Conservation (phyloP, 2,797 vertebrate genomes). For the Fistularia commersonii region DNA sequence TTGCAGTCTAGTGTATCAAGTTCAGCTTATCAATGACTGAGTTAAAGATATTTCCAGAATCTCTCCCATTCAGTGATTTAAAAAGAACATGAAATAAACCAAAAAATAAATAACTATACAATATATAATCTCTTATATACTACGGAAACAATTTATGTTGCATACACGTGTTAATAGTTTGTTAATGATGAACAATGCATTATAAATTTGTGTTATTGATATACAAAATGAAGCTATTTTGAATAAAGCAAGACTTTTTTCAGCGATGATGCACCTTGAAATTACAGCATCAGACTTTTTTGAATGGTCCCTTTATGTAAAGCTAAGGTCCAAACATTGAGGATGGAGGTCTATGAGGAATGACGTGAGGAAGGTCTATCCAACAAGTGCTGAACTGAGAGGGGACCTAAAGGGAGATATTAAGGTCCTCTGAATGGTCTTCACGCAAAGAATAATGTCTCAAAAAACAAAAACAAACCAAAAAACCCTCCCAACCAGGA, state of each 20-base stretch:
- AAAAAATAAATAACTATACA: constrained; percentile 79
- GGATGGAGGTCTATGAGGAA: constrained; percentile 29
- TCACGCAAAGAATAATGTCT: constrained; percentile 34
- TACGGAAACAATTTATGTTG: constrained; percentile 68
- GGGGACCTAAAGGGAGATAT: constrained; percentile 16
- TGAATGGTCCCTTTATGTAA: constrained; percentile 47
- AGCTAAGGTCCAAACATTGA: constrained; percentile 42
- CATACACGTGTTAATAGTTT: constrained; percentile 78
- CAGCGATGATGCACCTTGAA: constrained; percentile 15
- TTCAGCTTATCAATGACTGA: constrained; percentile 74
- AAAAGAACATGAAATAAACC: constrained; percentile 39
- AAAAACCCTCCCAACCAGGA: constrained; percentile 13
- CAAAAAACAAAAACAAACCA: background rate
- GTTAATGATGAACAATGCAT: constrained; percentile 73
- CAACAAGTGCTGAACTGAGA: constrained; percentile 55
- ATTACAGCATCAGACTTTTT: constrained; percentile 36
- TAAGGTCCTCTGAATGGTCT: constrained; percentile 13
- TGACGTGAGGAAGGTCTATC: constrained; percentile 20
- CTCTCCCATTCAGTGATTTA: constrained; percentile 73
- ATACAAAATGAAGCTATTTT: constrained; percentile 57
- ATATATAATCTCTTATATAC: constrained; percentile 71
- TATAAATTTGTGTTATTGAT: constrained; percentile 70
- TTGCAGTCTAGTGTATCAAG: constrained; percentile 48
- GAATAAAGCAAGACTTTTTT: constrained; percentile 18
- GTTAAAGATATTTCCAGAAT: constrained; percentile 70